Percentiles rank a stretch among this genome's conserved stretches.
phyloP scores from a whole-genome alignment of 2,113 vertebrate genomes.

The Rhizomys pruinosus region DNA sequence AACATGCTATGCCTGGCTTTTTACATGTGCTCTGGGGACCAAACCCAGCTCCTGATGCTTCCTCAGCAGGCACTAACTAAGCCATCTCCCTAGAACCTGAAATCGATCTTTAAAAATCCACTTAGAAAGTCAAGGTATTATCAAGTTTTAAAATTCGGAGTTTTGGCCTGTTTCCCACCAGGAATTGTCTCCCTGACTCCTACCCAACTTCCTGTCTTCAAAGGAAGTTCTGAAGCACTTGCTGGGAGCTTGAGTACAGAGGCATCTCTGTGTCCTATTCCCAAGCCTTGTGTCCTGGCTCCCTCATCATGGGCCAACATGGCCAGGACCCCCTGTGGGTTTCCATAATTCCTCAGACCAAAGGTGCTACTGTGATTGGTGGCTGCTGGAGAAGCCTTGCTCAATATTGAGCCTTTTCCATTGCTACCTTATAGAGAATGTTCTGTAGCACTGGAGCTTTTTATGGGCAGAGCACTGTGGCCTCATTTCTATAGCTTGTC shows the following conservation, averaged over 20 bases:
- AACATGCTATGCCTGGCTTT: neutral
- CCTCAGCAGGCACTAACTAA: neutral
- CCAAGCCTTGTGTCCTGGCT: fast-evolving
- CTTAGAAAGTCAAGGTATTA: neutral
- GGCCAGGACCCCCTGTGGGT: neutral
- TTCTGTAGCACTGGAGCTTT: neutral
- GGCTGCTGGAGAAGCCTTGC: neutral
- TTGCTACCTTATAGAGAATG: neutral
- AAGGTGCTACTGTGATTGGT: neutral
- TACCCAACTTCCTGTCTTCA: neutral
- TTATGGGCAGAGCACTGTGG: neutral
- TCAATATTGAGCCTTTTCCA: too few relatives aligned
- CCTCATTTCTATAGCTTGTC: neutral
- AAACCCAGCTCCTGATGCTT: too few relatives aligned
- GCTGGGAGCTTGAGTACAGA: too few relatives aligned
- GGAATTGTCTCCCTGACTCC: neutral
- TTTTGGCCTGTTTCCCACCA: neutral
- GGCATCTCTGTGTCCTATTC: neutral
- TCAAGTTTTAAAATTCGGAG: neutral
- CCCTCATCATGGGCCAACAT: neutral
- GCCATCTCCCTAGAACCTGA: neutral
- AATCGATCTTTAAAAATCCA: neutral
- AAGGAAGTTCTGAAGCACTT: neutral
- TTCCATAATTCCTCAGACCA: neutral
- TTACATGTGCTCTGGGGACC: neutral